Base-by-base conservation (phyloP, 2,888 invertebrate species). In the Itoplectis maculator region DNA sequence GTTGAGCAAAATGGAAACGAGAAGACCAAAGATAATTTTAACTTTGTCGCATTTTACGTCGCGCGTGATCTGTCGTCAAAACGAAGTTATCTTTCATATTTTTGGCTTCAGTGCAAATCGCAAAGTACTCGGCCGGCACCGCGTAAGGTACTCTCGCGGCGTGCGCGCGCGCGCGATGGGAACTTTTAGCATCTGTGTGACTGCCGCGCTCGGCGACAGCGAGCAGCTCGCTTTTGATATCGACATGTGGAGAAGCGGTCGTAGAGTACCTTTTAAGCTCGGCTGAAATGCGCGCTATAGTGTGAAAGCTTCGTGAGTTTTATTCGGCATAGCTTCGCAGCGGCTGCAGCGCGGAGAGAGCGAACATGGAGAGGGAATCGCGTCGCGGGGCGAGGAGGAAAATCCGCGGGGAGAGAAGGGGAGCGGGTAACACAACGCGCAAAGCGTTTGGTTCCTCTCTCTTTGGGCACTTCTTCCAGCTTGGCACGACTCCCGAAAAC, bases 201-300 rank as follows among this genome's bases (percentile, higher is more conserved):
- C n/a, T n/a, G n/a, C 1, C 42, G 2, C 42, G 13, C 47, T 23
- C 47, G 49, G 23, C 69, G 81, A 74, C 63, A 54, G 73, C 77
- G 63, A 81, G 81, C 68, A 81, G 81, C 68, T 73, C 54, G 72
- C 82, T 82, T 82, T 82, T 82, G 82, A 82, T 82, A 82, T 82
- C 74, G 81, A 82, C 81, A 74, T 78, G 69, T 74, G 69, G 74
- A n/a, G n/a, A 59, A 29, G 49, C 61, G 69, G 23, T 45, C 69
- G 11, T 49, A 49, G 74, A 78, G 81, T 82, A 82, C 81, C 78
- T 82, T 82, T 82, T 82, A 82, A 82, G 74, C 81, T 63, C 74
- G 47, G 54, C 78, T 78, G 78, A 78, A 81, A 74, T 68, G 78
- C 61, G 49, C 69, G 73, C 63, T 70, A 82, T 70, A 82, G 81